Base-by-base conservation (phyloP, 2,113 vertebrate genomes). In the Carollia perspicillata region DNA sequence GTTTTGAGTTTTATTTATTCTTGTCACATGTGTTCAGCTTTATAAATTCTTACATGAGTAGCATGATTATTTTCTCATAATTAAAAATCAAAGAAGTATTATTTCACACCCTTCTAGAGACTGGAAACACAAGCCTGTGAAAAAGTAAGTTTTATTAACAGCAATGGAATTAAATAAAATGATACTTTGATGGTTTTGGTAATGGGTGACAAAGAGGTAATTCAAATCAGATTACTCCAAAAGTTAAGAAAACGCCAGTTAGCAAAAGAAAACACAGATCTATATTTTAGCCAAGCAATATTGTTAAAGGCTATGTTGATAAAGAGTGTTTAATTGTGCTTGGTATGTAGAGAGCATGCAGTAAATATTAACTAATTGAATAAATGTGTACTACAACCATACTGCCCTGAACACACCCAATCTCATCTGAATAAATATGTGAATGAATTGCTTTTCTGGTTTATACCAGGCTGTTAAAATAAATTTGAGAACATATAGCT, bases 1-100 rank as follows among this genome's bases (percentile, higher is more conserved):
- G n/a, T n/a, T n/a, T n/a, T 74, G 33, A 65, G 55, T 79, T 93
- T 81, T 60, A 94, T 74, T 86, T 66, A 91, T 84, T 93, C 89
- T 93, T 75, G 51, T 55, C 33, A 33, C 3, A 40, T 10, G 9
- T 69, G 42, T 2, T 69, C 47, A 81, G 2, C 63, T 77, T 81
- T 55, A 37, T 30, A 69, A 84, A 69, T 69, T 40, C 16, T 68
- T 95, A 3, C n/a, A 53, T 30, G n/a, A 22, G n/a, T 49, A 47
- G 6, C 33, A 90, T 81, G 87, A 90, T 68, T 66, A 84, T 53
- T 37, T 84, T 5, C 13, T 71, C 65, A 18, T 9, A 58, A 80
- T 63, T 81, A 72, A 93, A 63, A 60, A 33, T 33, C 22, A 86
- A 93, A 92, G 13, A 58, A 60, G 22, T 13, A 51, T 35, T 69